Conservation (phyloP, 1,140 invertebrate genomes). For the Drosophila arizonae region DNA sequence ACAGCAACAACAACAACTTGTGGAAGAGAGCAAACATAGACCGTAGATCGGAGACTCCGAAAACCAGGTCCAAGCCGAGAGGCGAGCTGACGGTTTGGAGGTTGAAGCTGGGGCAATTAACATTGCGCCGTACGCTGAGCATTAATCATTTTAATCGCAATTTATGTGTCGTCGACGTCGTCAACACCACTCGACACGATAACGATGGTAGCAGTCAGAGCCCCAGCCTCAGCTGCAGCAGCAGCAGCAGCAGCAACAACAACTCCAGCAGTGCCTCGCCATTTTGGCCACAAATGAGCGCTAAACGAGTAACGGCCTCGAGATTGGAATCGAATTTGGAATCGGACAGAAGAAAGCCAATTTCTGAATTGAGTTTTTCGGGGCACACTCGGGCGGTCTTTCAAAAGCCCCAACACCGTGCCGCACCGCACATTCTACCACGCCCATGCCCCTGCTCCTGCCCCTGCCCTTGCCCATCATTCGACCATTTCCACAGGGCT, state of each 20-base stretch:
- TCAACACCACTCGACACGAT: conserved; percentile 68
- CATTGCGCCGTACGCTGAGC: conserved; percentile 79
- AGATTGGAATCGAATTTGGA: conserved; percentile 39
- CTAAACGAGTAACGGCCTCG: conserved; percentile 58
- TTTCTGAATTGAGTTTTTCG: conserved; percentile 66
- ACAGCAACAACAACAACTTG: background rate
- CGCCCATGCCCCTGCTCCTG: background rate
- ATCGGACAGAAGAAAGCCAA: conserved; percentile 63
- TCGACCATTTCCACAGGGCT: background rate
- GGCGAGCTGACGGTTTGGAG: conserved; percentile 34
- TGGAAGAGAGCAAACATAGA: conserved; percentile 11
- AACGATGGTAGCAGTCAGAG: conserved; percentile 16
- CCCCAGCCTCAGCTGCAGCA: no score
- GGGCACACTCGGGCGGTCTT: conserved; percentile 63
- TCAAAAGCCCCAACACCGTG: conserved; percentile 57
- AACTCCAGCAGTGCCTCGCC: conserved; percentile 22
- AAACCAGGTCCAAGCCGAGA: conserved; percentile 11
- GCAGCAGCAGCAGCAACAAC: conserved; percentile 7
- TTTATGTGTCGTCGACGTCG: conserved; percentile 78
- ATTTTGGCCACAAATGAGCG: conserved; percentile 65
- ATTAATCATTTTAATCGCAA: conserved; percentile 82
- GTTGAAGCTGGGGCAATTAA: conserved; percentile 69
- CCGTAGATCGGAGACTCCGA: background rate
- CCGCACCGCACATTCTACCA: conserved; percentile 37
- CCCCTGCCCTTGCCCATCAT: background rate